Percentiles rank a stretch among this genome's conserved stretches.
Evolutionary conservation across 2,888 invertebrate genomes (phyloP).

Genomic region (Atherix ibis): DNA sequence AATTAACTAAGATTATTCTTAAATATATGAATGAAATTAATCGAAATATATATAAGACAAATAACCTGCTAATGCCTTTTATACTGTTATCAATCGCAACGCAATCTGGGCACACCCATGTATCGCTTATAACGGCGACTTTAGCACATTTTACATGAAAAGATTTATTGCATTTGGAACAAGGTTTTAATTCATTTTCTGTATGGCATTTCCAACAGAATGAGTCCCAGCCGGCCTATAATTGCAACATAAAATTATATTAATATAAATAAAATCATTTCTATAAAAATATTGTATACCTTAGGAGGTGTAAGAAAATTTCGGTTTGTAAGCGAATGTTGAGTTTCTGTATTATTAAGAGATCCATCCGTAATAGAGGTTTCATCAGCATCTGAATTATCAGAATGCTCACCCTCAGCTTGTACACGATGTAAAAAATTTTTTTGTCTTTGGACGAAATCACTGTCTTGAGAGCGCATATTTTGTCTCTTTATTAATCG

Average conservation of each 20-base stretch:
- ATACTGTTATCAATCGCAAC: slow-evolving; percentile 40
- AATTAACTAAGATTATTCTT: background rate
- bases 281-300: slow-evolving; percentile 9
- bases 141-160: slow-evolving; percentile 69
- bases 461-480: slow-evolving; percentile 46
- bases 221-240: slow-evolving; percentile 43
- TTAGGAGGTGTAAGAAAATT: no score
- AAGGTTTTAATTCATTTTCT: slow-evolving; percentile 39
- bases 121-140: slow-evolving; percentile 32
- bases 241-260: slow-evolving; percentile 8
- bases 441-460: slow-evolving; percentile 45
- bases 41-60: no score
- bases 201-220: slow-evolving; percentile 90
- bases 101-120: slow-evolving; percentile 85
- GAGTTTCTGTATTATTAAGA: no score
- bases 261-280: slow-evolving; percentile 6
- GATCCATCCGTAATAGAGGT: slow-evolving; percentile 13
- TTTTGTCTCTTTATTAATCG: slow-evolving; percentile 29
- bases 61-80: no score
- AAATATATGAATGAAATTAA: background rate
- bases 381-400: slow-evolving; percentile 23
- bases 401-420: slow-evolving; percentile 12
- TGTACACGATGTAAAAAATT: slow-evolving; percentile 42
- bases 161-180: slow-evolving; percentile 70
- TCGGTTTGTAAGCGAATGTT: no score